These are phyloP conservation scores for Clarias platycephalus DNA, from an alignment of 2,797 vertebrate species.

Conservation along the genomic window DNA sequence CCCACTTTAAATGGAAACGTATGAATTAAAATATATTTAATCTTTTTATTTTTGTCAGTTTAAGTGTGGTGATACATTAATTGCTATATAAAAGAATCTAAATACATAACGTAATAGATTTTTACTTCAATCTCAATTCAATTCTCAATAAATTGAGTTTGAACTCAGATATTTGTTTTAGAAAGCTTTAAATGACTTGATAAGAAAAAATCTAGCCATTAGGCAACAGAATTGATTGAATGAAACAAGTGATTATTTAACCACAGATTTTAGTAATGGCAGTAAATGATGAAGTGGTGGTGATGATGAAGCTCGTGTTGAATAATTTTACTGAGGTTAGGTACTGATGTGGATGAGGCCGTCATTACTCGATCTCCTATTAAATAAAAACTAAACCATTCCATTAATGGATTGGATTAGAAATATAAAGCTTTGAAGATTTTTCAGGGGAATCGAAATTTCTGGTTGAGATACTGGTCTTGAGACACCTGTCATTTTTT, in stretches of 20 bases:
- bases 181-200: not conserved
- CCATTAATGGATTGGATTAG: not conserved
- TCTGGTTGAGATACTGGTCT: not conserved
- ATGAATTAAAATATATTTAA: too few relatives aligned
- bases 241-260: not conserved
- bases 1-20: too few relatives aligned
- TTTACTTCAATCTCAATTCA: too few relatives aligned
- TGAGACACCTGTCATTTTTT: too few relatives aligned
- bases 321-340: not conserved
- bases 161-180: not conserved
- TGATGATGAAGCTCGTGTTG: not conserved
- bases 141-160: not conserved
- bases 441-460: not conserved
- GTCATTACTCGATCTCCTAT: not conserved
- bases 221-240: not conserved
- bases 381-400: not conserved
- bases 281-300: too few relatives aligned
- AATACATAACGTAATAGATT: too few relatives aligned
- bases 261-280: too few relatives aligned
- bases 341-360: not conserved
- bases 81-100: too few relatives aligned
- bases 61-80: too few relatives aligned
- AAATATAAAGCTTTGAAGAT: too few relatives aligned
- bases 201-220: not conserved
- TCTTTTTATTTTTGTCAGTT: too few relatives aligned